phyloP scores from a whole-genome alignment of 2,113 vertebrate species.

The Anarhynchus alexandrinus region DNA sequence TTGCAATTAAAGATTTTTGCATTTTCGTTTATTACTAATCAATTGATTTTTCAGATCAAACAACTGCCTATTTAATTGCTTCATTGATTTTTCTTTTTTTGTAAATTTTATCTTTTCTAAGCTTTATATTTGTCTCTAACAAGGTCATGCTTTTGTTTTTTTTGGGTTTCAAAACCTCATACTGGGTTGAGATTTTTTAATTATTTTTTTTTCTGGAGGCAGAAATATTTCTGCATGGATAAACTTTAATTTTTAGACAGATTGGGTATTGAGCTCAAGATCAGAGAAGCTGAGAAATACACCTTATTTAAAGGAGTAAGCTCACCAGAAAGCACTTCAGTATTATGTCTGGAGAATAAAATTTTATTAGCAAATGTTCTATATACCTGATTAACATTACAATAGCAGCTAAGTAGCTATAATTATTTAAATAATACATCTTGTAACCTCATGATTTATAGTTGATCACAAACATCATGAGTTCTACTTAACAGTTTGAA shows the following conservation, averaged over 20 bases:
- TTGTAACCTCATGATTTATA: background rate
- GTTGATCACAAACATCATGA: background rate
- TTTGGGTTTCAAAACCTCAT: background rate
- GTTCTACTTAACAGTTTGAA: background rate
- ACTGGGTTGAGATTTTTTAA: background rate
- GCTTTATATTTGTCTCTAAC: background rate
- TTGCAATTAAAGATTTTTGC: background rate
- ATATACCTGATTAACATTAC: background rate
- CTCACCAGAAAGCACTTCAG: background rate
- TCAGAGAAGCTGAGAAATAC: background rate
- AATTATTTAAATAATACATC: background rate
- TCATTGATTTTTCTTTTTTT: background rate
- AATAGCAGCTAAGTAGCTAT: background rate
- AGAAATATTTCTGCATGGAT: background rate
- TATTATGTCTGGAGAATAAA: slow-evolving; percentile 21
- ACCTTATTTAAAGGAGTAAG: slow-evolving; percentile 2
- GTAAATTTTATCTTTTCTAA: background rate
- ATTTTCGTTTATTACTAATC: background rate
- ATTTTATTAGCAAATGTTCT: slow-evolving; percentile 26
- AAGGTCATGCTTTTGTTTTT: background rate
- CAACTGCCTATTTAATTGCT: background rate
- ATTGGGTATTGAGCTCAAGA: background rate
- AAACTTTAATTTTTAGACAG: background rate
- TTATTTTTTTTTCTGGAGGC: background rate
- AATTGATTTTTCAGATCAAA: background rate